Base-by-base conservation (phyloP, 2,113 vertebrate species). In the Gobiocypris rarus region DNA sequence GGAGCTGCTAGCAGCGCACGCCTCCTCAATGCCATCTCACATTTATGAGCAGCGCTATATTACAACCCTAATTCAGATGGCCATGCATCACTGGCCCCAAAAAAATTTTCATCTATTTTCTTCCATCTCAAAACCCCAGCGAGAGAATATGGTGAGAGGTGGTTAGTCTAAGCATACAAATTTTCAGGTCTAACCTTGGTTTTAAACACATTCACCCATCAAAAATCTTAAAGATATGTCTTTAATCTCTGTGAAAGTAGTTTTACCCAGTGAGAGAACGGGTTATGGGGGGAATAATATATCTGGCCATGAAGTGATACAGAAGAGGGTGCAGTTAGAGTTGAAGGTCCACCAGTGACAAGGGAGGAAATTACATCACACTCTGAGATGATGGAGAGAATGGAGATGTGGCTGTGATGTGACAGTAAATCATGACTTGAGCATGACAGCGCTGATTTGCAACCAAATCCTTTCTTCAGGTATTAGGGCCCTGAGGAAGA, bases 51-150 rank as follows among this genome's bases (percentile, higher is more conserved):
- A 76, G 90, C 76, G 88, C 88, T 86, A 90, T 90, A 93, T 94
- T 92, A 93, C 80, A 87, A 81, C 84, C 84, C 83, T 92, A 93
- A 94, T 92, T 93, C 83, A 56, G 89, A 89, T 80, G 83, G 89
- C 89, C 89, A 89, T 88, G 91, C 93, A 90, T 91, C 87, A 82
- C 84, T 90, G 89, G 82, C 82, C 92, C 89, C 75, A 50, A 90
- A 93, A 93, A 91, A 91, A 89, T 93, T 91, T 91, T 90, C 85
- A 90, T 89, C 86, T 82, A 87, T 90, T 87, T 52, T 52, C 59
- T 59, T 24, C 52, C 52, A 24, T 59, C 28, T 83, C 73, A 24
- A 43, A 67, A 50, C 41, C 75, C 75, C 10, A 31, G 17, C 3
- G 14, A 80, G 56, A 45, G 17, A 78, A 38, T 79, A 43, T 75